Percentiles rank a stretch among this genome's conserved stretches.
Evolutionary conservation across 1,140 invertebrate genomes (phyloP).

Genomic region (Lepidurus arcticus): DNA sequence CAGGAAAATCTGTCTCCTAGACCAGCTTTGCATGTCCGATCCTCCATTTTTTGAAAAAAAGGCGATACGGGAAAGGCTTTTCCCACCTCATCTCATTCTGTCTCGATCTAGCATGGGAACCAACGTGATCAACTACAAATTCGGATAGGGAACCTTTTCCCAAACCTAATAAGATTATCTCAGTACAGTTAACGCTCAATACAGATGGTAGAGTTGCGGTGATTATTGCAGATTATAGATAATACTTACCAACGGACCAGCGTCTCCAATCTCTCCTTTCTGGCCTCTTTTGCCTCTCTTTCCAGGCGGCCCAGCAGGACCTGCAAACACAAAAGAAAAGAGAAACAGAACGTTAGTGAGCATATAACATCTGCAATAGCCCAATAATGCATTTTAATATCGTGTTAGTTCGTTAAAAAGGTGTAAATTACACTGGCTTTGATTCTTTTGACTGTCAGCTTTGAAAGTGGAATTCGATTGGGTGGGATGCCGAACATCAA

Average conservation of each 20-base stretch:
- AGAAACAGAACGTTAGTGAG: neutral
- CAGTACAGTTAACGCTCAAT: neutral
- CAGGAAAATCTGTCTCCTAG: neutral
- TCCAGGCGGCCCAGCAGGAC: conserved; percentile 65
- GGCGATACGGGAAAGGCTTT: neutral
- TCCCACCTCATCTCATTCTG: neutral
- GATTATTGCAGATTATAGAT: conserved; percentile 21
- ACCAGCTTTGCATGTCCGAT: neutral
- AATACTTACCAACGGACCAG: conserved; percentile 46
- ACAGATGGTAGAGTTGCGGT: neutral
- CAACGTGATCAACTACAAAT: too few relatives aligned
- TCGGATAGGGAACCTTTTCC: too few relatives aligned
- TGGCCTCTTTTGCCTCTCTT: conserved; percentile 82
- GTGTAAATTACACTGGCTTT: conserved; percentile 16
- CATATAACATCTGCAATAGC: neutral
- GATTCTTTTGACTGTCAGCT: conserved; percentile 11
- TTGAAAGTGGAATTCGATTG: conserved; percentile 9
- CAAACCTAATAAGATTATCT: neutral
- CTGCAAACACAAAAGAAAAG: conserved; percentile 40
- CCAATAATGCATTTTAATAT: neutral
- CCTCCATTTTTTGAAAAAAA: neutral
- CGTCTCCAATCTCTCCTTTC: conserved; percentile 75
- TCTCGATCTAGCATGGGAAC: too few relatives aligned
- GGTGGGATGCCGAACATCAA: neutral
- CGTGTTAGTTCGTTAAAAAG: neutral